These are phyloP conservation scores for Erythrolamprus reginae DNA, from an alignment of 2,113 vertebrate genomes.

Conservation along the genomic window DNA sequence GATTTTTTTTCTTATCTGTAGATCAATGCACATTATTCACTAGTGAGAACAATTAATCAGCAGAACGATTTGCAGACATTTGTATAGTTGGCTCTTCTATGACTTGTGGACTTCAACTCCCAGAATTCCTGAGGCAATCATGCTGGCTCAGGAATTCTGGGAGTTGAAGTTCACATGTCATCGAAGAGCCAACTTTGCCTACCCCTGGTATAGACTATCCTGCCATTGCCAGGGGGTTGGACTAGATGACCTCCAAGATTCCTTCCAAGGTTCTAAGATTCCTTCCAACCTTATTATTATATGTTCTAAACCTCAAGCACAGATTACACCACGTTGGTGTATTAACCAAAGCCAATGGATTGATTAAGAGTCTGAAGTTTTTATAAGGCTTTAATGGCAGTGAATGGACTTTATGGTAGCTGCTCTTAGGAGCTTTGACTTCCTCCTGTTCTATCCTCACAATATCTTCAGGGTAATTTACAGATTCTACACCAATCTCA, in stretches of 20 bases:
- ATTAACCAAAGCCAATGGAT: neutral
- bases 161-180: no score
- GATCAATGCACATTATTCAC: neutral
- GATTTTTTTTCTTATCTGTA: neutral
- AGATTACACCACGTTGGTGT: neutral
- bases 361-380: neutral
- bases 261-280: neutral
- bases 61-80: no score
- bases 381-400: neutral
- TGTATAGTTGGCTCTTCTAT: no score
- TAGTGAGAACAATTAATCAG: no score
- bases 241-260: neutral
- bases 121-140: no score
- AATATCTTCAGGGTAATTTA: neutral
- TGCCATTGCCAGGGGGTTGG: no score
- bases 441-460: neutral
- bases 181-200: no score
- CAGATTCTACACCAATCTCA: neutral
- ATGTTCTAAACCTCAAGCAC: neutral
- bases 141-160: no score
- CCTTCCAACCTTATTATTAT: neutral
- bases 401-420: neutral
- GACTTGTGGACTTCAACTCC: no score
- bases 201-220: no score
- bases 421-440: neutral